Base-by-base conservation (phyloP, 2,797 vertebrate genomes). In the Heteromormyrus szaboi region DNA sequence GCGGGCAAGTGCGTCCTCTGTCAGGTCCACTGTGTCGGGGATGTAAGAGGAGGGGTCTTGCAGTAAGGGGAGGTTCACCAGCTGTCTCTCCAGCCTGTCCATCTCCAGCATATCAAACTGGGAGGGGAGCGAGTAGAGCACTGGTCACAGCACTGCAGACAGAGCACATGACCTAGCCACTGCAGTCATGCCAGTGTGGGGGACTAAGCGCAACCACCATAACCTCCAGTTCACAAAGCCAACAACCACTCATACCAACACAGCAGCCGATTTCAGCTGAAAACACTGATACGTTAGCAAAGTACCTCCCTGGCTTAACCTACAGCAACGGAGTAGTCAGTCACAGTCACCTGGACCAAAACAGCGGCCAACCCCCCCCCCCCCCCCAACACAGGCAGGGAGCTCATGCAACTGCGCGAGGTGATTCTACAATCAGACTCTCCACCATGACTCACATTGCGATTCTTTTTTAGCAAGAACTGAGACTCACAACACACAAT, bases 91-190 rank as follows among this genome's bases (percentile, higher is more conserved):
- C 90, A 99, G 93, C 25, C 98, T 97, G 90, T 99, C 99, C 98
- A 99, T 99, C 92, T 99, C 99, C 91, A 99, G 90, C 96, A 99
- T 97, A 94, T 99, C 98, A 91, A 99, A 99, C 99, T 99, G 90
- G 9, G 90, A 44, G 2, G 89, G 41, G 53, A 46, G 85, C 89
- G 54, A 11, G 6, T 29, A 17, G 8, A 68, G 44, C 85, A 25
- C 14, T 25, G 22, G 3, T 50, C 46, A 85, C 37, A 56, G 62
- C 19, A 53, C 62, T 33, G 25, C 62, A 12, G 25, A 33, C 11
- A 79, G 14, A 25, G 68, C 72, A n/a, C 72, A 37, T n/a, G 72
- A 2, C 72, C 37, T 2, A 79, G 37, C 72, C 33, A 11, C 12
- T 19, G 25, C 37, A 79, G 25, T 68, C 29, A 37, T 33, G 29